Conservation (phyloP, 2,888 invertebrate genomes). For the Sacculina carcini region DNA sequence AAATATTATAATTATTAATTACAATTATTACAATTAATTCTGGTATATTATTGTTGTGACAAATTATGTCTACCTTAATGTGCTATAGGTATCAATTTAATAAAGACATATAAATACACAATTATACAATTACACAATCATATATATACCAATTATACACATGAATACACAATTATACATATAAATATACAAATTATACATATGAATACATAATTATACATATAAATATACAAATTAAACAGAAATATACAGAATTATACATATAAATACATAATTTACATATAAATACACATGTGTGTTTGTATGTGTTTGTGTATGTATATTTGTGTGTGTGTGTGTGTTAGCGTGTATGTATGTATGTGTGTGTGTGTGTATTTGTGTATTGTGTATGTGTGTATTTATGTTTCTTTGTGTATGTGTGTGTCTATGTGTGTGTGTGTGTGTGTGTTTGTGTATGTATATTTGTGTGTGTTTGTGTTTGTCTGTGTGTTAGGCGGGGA, state of each 20-base stretch:
- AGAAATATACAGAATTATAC: neutral
- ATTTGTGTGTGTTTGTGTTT: too few species aligned
- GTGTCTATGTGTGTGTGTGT: too few species aligned
- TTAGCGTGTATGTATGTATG: too few species aligned
- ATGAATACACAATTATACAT: slow-evolving; percentile 1
- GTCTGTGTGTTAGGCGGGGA: slow-evolving; percentile 9
- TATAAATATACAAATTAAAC: neutral
- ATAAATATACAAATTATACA: slow-evolving; percentile 4
- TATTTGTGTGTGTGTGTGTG: too few species aligned
- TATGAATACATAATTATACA: slow-evolving; percentile 1
- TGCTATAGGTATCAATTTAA: neutral
- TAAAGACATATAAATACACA: neutral
- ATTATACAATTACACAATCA: neutral
- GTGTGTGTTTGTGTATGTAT: too few species aligned
- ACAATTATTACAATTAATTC: neutral
- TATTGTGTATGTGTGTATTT: too few species aligned
- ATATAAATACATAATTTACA: neutral
- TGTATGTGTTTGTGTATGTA: too few species aligned
- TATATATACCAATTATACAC: neutral
- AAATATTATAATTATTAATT: neutral
- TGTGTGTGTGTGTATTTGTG: too few species aligned
- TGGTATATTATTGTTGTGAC: neutral
- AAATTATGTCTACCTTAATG: neutral
- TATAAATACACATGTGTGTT: neutral
- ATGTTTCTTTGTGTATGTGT: too few species aligned